Evolutionary conservation across 2,113 vertebrate species (phyloP).

Genomic region (Marmota flaviventris): DNA sequence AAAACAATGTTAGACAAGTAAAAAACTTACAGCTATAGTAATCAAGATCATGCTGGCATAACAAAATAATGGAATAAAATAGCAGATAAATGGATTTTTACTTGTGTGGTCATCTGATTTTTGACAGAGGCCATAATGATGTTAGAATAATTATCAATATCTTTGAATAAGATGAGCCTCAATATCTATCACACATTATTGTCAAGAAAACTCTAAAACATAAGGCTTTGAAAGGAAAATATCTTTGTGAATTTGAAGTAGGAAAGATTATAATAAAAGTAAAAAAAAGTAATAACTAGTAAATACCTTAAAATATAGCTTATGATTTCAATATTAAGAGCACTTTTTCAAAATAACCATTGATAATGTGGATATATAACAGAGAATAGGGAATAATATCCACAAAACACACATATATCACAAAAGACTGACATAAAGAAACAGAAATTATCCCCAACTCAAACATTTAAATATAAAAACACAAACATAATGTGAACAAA

Average conservation of each 20-base stretch:
- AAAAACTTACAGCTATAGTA: background rate
- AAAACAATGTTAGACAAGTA: background rate
- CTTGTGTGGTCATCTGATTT: background rate
- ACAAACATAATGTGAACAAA: background rate
- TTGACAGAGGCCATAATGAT: background rate
- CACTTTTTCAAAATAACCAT: background rate
- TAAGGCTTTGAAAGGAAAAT: background rate
- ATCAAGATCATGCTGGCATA: background rate
- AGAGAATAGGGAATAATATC: background rate
- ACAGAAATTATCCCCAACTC: background rate
- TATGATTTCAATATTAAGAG: background rate
- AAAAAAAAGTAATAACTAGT: background rate
- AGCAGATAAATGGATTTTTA: background rate
- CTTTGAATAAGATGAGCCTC: background rate
- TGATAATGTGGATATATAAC: background rate
- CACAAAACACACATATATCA: background rate
- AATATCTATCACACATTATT: background rate
- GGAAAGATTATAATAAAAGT: background rate
- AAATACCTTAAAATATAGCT: background rate
- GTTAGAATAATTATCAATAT: background rate
- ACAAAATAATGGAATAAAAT: background rate
- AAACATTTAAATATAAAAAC: background rate
- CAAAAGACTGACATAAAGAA: background rate
- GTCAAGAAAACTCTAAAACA: background rate
- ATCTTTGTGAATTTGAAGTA: background rate